Evolutionary conservation across 2,797 vertebrate species (phyloP).

Genomic region (Tapera naevia): DNA sequence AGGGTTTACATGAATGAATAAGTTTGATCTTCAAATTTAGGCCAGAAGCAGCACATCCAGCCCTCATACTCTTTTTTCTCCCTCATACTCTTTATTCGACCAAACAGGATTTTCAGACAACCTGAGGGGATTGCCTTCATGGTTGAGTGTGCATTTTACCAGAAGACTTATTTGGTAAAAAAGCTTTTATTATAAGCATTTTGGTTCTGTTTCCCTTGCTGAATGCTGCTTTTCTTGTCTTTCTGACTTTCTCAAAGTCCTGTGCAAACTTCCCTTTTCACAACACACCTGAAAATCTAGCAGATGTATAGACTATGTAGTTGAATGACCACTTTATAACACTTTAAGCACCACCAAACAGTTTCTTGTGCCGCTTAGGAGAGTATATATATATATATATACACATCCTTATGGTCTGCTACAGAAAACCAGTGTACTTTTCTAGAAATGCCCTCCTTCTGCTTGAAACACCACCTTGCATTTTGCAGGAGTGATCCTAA

Average conservation of each 20-base stretch:
- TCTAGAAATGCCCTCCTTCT: background rate
- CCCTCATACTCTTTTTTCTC: background rate
- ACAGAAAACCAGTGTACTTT: background rate
- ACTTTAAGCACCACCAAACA: background rate
- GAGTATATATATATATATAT: too few species aligned
- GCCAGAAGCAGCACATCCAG: background rate
- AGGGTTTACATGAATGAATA: slow-evolving; percentile 6
- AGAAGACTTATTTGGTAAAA: slow-evolving; percentile 20
- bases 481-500: background rate
- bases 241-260: background rate
- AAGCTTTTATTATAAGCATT: background rate
- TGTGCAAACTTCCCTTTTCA: background rate
- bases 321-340: background rate
- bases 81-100: background rate
- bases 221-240: background rate
- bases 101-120: slow-evolving; percentile 5
- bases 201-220: background rate
- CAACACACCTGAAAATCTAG: background rate
- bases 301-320: background rate
- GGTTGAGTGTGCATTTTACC: slow-evolving; percentile 20
- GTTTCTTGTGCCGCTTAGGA: background rate
- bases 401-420: too few species aligned
- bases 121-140: slow-evolving; percentile 2
- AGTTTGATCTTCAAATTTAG: slow-evolving; percentile 2
- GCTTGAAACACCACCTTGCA: background rate